A percentile compares a stretch with the other conserved stretches of the same genome.
Conservation (phyloP, 2,888 invertebrate species). For the Caenorhabditis afra region DNA sequence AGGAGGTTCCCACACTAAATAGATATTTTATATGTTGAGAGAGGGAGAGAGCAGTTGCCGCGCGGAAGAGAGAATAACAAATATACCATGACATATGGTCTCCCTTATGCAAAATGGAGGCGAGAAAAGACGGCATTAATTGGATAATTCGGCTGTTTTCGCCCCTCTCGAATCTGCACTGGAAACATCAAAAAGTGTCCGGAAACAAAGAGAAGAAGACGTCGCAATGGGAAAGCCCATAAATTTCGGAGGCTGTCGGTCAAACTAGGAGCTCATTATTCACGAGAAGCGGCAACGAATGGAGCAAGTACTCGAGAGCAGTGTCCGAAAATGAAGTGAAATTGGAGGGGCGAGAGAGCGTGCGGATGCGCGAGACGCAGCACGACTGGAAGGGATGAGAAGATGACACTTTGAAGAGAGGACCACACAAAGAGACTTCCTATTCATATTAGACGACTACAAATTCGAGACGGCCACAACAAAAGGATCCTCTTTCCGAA, state of each 20-base stretch:
- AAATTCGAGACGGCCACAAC: not conserved
- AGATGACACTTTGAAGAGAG: not conserved
- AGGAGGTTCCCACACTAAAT: slow-evolving; percentile 7
- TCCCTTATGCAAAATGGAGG: slow-evolving; percentile 41
- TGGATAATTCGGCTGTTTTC: slow-evolving; percentile 24
- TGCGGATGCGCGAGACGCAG: slow-evolving; percentile 1
- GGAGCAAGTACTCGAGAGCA: slow-evolving; percentile 28
- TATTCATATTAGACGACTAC: slow-evolving; percentile 50
- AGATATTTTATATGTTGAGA: not conserved
- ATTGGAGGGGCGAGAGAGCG: slow-evolving; percentile 28
- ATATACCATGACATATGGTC: slow-evolving; percentile 45
- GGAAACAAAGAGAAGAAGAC: not conserved
- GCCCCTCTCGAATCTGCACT: not conserved
- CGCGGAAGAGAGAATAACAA: slow-evolving; percentile 18
- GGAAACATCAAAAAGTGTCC: not conserved
- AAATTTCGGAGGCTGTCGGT: slow-evolving; percentile 44
- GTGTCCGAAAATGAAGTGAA: slow-evolving; percentile 51
- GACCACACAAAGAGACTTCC: slow-evolving; percentile 30
- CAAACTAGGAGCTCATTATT: slow-evolving; percentile 58
- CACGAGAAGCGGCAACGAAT: slow-evolving; percentile 27
- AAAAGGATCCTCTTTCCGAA: not conserved
- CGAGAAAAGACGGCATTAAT: slow-evolving; percentile 27
- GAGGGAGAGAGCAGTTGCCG: not conserved
- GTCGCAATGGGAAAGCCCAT: slow-evolving; percentile 21
- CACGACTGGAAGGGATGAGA: not conserved